These are phyloP conservation scores for Oncorhynchus kisutch DNA, from an alignment of 2,113 vertebrate species.

Conservation along the genomic window DNA sequence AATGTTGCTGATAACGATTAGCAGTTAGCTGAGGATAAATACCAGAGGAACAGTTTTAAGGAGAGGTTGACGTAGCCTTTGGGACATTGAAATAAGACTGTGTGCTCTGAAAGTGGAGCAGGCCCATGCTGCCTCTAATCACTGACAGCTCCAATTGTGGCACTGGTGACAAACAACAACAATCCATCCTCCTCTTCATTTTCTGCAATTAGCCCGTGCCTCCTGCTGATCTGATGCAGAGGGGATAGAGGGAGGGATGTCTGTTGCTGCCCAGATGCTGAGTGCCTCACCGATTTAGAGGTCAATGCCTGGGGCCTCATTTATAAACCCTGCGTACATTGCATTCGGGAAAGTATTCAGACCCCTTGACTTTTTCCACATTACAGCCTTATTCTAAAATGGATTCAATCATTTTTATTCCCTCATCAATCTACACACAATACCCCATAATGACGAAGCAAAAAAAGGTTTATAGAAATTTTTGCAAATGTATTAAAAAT, in stretches of 20 bases:
- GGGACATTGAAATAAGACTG: neutral
- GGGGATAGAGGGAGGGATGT: constrained; percentile 5
- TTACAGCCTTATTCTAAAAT: too few species aligned
- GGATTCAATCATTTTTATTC: too few species aligned
- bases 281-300: constrained; percentile 38
- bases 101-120: constrained; percentile 11
- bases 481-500: too few species aligned
- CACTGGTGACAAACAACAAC: constrained; percentile 51
- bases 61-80: neutral
- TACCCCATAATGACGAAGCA: too few species aligned
- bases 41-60: neutral
- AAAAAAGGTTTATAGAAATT: too few species aligned
- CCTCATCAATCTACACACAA: too few species aligned
- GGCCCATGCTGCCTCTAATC: constrained; percentile 29
- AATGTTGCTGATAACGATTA: constrained; percentile 40
- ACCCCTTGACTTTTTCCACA: too few species aligned
- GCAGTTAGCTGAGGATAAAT: neutral
- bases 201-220: constrained; percentile 45
- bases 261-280: constrained; percentile 38
- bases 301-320: constrained; percentile 15
- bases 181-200: constrained; percentile 54
- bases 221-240: constrained; percentile 17
- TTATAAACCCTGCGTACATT: neutral
- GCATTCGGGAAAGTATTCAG: constrained; percentile 4
- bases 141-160: constrained; percentile 60